Conservation (phyloP, 2,888 invertebrate genomes). For the Loripinus fragilis region DNA sequence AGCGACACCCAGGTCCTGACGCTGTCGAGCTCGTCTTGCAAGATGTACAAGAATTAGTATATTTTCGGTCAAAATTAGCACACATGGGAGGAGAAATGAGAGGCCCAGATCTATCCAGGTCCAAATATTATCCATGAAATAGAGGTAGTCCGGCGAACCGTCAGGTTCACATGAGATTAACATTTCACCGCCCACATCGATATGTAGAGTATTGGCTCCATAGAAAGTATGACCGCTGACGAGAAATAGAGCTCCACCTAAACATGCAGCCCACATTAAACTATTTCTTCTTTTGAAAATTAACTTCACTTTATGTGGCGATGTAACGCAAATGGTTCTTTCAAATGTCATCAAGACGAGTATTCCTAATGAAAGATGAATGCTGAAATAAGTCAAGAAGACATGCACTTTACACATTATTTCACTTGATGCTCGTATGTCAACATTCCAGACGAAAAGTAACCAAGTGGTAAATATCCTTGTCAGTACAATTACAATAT, state of each 20-base stretch:
- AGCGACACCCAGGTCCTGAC: no score
- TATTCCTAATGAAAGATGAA: conserved; percentile 73
- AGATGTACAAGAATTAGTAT: conserved; percentile 60
- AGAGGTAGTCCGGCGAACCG: no score
- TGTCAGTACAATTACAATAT: conserved; percentile 66
- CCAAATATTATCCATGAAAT: no score
- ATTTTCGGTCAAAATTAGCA: conserved; percentile 66
- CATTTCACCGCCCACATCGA: no score
- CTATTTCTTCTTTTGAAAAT: conserved; percentile 59
- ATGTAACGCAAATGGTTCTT: conserved; percentile 67
- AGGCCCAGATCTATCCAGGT: conserved; percentile 68
- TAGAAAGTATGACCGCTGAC: background rate
- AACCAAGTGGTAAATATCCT: conserved; percentile 69
- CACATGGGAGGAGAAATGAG: conserved; percentile 64
- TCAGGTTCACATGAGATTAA: no score
- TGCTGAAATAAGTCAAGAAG: conserved; percentile 66
- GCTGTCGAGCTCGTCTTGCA: no score
- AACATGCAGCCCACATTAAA: conserved; percentile 28
- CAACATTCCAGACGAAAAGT: conserved; percentile 37
- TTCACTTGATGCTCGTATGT: conserved; percentile 56
- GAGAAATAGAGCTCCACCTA: conserved; percentile 34
- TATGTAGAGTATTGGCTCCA: no score
- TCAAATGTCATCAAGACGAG: conserved; percentile 75
- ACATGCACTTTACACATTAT: conserved; percentile 62
- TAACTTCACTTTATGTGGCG: conserved; percentile 67